Percentiles rank a stretch among this genome's conserved stretches.
Conservation (phyloP, 2,888 invertebrate species). For the Andricus quercusramuli region DNA sequence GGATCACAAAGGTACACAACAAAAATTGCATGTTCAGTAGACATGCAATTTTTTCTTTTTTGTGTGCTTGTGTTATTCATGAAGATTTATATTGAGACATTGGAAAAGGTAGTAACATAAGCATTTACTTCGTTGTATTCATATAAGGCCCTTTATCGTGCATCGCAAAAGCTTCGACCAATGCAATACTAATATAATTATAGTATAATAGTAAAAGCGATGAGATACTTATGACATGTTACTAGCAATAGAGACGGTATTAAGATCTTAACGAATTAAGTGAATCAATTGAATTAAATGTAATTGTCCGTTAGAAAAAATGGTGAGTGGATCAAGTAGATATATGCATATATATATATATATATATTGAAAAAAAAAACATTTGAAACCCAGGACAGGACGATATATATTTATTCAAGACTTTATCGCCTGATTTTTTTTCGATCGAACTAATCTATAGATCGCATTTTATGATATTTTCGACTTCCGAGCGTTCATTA, state of each 20-base stretch:
- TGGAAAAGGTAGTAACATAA: not conserved
- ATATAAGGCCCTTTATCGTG: constrained; percentile 49
- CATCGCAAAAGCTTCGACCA: constrained; percentile 57
- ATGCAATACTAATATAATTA: constrained; percentile 52
- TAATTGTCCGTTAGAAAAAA: constrained; percentile 60
- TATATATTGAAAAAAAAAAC: constrained; percentile 30
- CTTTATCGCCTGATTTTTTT: constrained; percentile 28
- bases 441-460: constrained; percentile 20
- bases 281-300: constrained; percentile 55
- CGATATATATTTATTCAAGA: constrained; percentile 22
- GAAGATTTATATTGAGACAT: not conserved
- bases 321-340: constrained; percentile 72
- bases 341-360: constrained; percentile 50
- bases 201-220: constrained; percentile 46
- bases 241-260: constrained; percentile 53
- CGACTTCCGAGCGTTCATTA: not conserved
- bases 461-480: not conserved
- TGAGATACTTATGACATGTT: constrained; percentile 50
- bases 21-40: too few species aligned
- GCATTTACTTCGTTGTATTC: constrained; percentile 1
- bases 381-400: constrained; percentile 33
- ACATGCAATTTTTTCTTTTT: too few species aligned
- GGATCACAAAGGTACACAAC: not conserved
- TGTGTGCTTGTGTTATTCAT: not conserved
- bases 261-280: constrained; percentile 52